phyloP scores from a whole-genome alignment of 2,888 invertebrate genomes.

The Prosopocoilus inquinatus region DNA sequence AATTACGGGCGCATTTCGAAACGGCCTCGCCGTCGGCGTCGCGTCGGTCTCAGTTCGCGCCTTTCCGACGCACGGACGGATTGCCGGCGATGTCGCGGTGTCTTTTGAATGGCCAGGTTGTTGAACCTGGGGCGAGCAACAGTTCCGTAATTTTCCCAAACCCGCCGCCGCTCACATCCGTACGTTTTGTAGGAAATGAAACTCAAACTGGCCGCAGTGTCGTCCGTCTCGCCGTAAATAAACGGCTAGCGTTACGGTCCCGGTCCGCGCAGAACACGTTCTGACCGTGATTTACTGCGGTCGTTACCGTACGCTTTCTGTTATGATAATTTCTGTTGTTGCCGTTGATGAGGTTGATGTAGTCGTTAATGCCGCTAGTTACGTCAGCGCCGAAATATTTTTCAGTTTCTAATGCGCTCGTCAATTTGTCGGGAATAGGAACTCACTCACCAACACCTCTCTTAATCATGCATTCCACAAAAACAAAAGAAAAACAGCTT shows the following conservation, averaged over 20 bases:
- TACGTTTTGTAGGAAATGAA: background rate
- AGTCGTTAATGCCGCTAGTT: too few relatives aligned
- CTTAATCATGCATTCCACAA: too few relatives aligned
- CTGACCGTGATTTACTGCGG: too few relatives aligned
- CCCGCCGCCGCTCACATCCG: constrained; percentile 4
- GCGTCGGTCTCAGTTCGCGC: background rate
- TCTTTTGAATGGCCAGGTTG: constrained; percentile 20
- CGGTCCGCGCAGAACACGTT: background rate
- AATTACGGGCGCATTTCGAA: background rate
- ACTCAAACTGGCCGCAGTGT: too few relatives aligned
- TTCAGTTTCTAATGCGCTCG: too few relatives aligned
- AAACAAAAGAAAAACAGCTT: too few relatives aligned
- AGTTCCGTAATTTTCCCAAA: constrained; percentile 23
- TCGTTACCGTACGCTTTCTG: too few relatives aligned
- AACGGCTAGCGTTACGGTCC: background rate
- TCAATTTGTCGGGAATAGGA: too few relatives aligned
- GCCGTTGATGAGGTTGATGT: too few relatives aligned
- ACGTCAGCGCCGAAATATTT: too few relatives aligned
- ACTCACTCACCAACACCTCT: too few relatives aligned
- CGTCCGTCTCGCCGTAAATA: background rate
- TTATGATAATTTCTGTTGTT: too few relatives aligned
- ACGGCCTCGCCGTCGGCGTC: background rate
- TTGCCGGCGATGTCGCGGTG: background rate
- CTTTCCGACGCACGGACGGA: background rate
- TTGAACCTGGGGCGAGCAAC: constrained; percentile 23